Evolutionary conservation across 2,888 invertebrate species (phyloP), one percentile per base, ranked within the genome.

Genomic region (Griposia aprilina): DNA sequence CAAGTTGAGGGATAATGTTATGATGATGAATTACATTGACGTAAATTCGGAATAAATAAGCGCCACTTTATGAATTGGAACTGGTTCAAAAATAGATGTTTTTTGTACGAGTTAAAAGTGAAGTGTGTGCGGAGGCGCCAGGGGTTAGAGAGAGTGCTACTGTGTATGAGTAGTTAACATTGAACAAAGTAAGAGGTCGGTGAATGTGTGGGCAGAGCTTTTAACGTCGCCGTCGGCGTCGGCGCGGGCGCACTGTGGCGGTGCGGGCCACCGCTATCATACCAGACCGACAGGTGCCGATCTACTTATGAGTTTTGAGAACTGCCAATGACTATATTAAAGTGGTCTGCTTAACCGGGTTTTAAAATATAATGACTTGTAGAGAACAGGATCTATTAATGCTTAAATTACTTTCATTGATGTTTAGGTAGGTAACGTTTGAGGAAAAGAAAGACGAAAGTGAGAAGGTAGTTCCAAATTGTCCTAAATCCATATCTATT

Each of bases 241-340:
- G 67, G 83, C 84, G 81, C 80, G 78, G 78, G 80, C 78, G 88
- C 82, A 77, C 45, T 63, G 62, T 60, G 45, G 60, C 59, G 83
- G 76, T 76, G 23, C 36, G 36, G 41, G 48, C 75, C 70, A 60
- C 78, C 82, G 82, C 83, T 88, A 87, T 90, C 85, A 78, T 70
- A 71, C 75, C 82, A 88, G 87, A 87, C 83, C 80, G 87, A 89
- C 90, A 90, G 91, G 90, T 90, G 90, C 87, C 87, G 85, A 88
- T 83, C 81, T 87, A 85, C 84, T 87, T 87, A 84, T 76, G 70
- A 76, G 73, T 87, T 82, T 87, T 80, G 81, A 87, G 80, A 85
- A 82, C 78, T 76, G 78, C 87, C 80, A 87, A 76, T 80, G 78
- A 76, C 79, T 87, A 63, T 77, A 87, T 87, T 84, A 84, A 87